These are phyloP conservation scores for Mastomys natalensis DNA, from an alignment of 2,113 vertebrate species.

Conservation along the genomic window DNA sequence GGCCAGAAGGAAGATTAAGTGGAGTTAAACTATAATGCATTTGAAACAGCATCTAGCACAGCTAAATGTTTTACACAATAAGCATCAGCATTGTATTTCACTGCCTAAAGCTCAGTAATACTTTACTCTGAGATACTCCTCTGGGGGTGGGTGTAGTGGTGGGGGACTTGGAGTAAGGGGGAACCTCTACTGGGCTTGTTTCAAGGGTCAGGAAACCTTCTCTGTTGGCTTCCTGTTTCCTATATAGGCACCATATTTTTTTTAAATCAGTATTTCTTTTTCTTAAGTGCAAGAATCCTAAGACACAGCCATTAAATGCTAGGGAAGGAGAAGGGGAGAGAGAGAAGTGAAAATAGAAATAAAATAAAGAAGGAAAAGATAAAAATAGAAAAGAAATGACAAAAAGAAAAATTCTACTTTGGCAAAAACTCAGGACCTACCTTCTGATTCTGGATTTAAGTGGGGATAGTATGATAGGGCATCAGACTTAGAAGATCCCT, in stretches of 20 bases:
- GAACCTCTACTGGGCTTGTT: background rate
- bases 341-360: background rate
- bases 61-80: background rate
- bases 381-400: background rate
- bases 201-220: too few relatives aligned
- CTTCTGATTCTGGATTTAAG: background rate
- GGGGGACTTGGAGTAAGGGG: too few relatives aligned
- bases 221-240: background rate
- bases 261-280: background rate
- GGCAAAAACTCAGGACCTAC: background rate
- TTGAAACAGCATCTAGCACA: background rate
- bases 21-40: background rate
- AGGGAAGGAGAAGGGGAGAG: background rate
- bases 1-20: background rate
- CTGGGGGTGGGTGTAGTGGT: background rate
- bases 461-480: background rate
- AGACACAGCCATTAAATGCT: background rate
- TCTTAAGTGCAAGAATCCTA: background rate
- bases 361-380: background rate
- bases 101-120: background rate
- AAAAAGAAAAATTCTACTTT: background rate
- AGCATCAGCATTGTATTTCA: background rate
- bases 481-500: background rate
- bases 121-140: too few relatives aligned
- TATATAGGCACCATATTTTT: too few relatives aligned